These are phyloP conservation scores for Poecilia velifera DNA, from an alignment of 2,797 vertebrate genomes.

Conservation along the genomic window DNA sequence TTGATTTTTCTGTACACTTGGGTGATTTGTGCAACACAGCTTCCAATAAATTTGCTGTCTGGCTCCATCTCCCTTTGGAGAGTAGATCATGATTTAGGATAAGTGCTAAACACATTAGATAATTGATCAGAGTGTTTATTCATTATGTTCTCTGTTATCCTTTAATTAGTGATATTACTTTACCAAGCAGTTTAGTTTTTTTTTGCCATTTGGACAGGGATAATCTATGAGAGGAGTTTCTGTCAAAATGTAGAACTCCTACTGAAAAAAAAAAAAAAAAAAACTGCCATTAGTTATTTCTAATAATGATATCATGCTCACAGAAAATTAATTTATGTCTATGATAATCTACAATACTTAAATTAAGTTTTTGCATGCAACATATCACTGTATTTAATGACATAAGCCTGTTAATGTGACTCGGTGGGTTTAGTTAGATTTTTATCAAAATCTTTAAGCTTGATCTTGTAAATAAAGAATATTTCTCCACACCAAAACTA, in stretches of 20 bases:
- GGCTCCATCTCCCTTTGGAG: constrained; percentile 58
- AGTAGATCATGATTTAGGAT: constrained; percentile 61
- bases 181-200: constrained; percentile 13
- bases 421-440: not conserved
- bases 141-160: constrained; percentile 26
- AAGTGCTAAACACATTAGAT: constrained; percentile 50
- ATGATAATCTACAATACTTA: not conserved
- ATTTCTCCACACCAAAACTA: not conserved
- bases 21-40: constrained; percentile 66
- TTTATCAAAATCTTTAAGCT: not conserved
- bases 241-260: not conserved
- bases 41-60: constrained; percentile 65
- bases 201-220: not conserved
- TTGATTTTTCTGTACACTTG: constrained; percentile 64
- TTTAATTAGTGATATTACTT: constrained; percentile 15
- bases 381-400: not conserved
- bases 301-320: not conserved
- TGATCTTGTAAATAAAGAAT: not conserved
- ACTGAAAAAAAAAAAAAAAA: not conserved
- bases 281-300: not conserved
- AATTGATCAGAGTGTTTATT: constrained; percentile 53
- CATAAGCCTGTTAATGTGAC: not conserved
- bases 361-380: not conserved
- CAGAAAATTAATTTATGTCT: not conserved
- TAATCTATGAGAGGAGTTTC: constrained; percentile 4